phyloP scores from a whole-genome alignment of 2,113 vertebrate species.

The Archilochus colubris region DNA sequence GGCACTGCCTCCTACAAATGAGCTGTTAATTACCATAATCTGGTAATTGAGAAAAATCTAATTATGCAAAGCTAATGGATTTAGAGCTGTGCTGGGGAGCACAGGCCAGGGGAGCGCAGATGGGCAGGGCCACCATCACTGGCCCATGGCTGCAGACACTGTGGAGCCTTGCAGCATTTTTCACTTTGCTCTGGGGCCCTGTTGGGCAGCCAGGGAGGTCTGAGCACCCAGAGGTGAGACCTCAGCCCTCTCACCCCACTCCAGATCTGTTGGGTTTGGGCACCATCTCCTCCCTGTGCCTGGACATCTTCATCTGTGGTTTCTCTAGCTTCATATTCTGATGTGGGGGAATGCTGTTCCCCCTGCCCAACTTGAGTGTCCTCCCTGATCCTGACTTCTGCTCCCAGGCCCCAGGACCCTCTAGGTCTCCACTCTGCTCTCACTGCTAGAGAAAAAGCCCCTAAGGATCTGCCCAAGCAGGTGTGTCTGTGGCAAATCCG shows the following conservation, averaged over 20 bases:
- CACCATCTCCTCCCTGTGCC: not conserved
- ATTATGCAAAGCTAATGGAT: slow-evolving; percentile 84
- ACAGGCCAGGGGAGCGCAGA: slow-evolving; percentile 29
- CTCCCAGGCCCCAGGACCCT: not conserved
- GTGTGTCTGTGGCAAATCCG: accelerated
- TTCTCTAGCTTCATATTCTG: not conserved
- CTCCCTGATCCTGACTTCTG: not conserved
- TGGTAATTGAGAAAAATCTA: slow-evolving; percentile 89
- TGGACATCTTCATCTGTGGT: not conserved
- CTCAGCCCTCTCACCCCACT: accelerated
- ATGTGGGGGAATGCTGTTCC: accelerated
- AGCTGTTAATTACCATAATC: slow-evolving; percentile 88
- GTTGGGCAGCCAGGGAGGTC: accelerated
- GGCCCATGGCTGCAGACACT: accelerated
- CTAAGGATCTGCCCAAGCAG: not conserved
- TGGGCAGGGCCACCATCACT: not conserved
- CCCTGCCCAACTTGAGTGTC: too few relatives aligned
- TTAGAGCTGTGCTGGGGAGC: slow-evolving; percentile 71
- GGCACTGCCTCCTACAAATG: slow-evolving; percentile 77
- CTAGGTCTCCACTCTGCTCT: not conserved
- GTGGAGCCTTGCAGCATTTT: not conserved
- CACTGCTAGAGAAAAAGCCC: accelerated
- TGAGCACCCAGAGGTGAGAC: not conserved
- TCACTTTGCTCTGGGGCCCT: accelerated
- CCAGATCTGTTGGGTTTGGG: not conserved